Evolutionary conservation across 1,140 invertebrate genomes (phyloP).

Genomic region (Diachasmimorpha longicaudata): DNA sequence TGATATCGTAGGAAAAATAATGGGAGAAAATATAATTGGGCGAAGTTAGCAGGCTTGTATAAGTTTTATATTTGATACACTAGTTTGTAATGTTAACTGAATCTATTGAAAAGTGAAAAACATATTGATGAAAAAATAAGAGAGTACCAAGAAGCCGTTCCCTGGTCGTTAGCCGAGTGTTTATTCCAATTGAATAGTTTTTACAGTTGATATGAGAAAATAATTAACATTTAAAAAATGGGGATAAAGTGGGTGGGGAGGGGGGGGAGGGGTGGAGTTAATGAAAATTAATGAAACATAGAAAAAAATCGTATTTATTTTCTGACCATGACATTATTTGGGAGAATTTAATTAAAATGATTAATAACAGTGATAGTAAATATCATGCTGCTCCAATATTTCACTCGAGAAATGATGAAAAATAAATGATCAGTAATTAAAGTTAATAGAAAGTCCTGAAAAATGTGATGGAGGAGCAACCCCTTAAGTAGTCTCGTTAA

Average conservation of each 20-base stretch:
- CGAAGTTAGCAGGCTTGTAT: conserved; percentile 56
- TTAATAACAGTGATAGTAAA: conserved; percentile 30
- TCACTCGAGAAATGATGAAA: conserved; percentile 18
- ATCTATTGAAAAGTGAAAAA: conserved; percentile 39
- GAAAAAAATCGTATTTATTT: conserved; percentile 53
- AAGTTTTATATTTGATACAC: conserved; percentile 60
- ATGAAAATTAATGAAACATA: conserved; percentile 46
- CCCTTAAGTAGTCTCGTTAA: conserved; percentile 41
- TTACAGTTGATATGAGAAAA: conserved; percentile 38
- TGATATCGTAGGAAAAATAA: conserved; percentile 25
- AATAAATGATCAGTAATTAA: conserved; percentile 40
- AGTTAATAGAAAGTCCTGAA: conserved; percentile 28
- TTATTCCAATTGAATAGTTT: conserved; percentile 51
- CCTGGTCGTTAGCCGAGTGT: conserved; percentile 48
- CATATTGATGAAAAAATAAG: conserved; percentile 32
- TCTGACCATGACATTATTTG: conserved; percentile 57
- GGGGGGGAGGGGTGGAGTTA: not conserved
- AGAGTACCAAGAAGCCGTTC: conserved; percentile 42
- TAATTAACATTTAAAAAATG: conserved; percentile 17
- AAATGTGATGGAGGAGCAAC: conserved; percentile 31
- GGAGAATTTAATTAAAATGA: conserved; percentile 48
- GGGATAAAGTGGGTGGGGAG: not conserved
- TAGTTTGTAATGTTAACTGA: conserved; percentile 53
- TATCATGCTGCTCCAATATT: conserved; percentile 5
- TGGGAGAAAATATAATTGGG: conserved; percentile 51